Base-by-base conservation (phyloP, 92 coral and sea anemone species). In the Paragorgia papillata region DNA sequence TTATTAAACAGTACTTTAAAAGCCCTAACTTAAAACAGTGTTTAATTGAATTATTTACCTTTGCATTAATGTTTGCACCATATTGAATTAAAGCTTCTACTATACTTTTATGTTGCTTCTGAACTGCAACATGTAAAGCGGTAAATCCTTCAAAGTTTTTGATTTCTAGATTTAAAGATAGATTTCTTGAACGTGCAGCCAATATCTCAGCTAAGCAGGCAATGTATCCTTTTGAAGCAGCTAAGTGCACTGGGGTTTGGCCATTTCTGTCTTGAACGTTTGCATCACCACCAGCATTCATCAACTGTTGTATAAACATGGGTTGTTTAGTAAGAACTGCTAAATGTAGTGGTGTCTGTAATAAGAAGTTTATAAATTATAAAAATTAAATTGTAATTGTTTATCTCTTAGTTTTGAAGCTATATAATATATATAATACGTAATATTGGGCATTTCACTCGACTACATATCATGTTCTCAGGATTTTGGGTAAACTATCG, bases 211-310 rank as follows among this genome's bases (percentile, higher is more conserved):
- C 54, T 18, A 95, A 71, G 76, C 99, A 91, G 43, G 51, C 81
- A 35, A 76, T 46, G 58, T 79, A 74, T 13, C 95, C 79, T 13
- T 93, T 82, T 56, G 89, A 89, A 57, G 95, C 87, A 37, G 97
- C 94, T 39, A 95, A 66, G 57, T 95, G 99, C 13, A 85, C 30
- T 1, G 90, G 88, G 60, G 99, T 91, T 50, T 95, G 99, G 31
- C 99, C 99, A 79, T 95, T 91, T 35, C 99, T 86, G 61, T 95
- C 99, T 49, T 89, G 99, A 35, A 88, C 73, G 69, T 89, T 91
- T 17, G 82, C 83, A 66, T 87, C 89, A 18, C 92, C 97, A 17
- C 91, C 94, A 29, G 97, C 91, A 6, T 57, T 63, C 39, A 88
- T 56, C 0, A 93, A 90, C 5, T 54, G 82, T 31, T 85, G 85